phyloP scores from a whole-genome alignment of 2,888 invertebrate species.

The Catocala fraxini region DNA sequence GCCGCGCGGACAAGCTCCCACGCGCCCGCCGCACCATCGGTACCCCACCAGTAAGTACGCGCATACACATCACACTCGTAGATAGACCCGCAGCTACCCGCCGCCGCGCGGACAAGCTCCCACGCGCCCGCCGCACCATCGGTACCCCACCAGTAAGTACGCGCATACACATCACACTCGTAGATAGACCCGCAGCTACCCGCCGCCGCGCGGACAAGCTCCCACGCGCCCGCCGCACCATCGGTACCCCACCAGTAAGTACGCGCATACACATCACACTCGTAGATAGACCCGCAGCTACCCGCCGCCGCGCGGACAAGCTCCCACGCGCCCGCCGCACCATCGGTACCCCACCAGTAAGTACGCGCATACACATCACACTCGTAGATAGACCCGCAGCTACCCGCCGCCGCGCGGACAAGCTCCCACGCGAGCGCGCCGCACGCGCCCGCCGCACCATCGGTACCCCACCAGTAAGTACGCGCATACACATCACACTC shows the following conservation, averaged over 20 bases:
- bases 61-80: background rate
- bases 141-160: too few relatives aligned
- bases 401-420: slow-evolving; percentile 68
- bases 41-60: too few relatives aligned
- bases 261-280: background rate
- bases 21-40: background rate
- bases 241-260: slow-evolving; percentile 35
- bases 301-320: too few relatives aligned
- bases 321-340: background rate
- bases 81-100: too few relatives aligned
- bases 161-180: background rate
- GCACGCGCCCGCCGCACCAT: slow-evolving; percentile 43
- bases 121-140: background rate
- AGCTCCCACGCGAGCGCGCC: slow-evolving; percentile 51
- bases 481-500: background rate
- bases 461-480: slow-evolving; percentile 35
- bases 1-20: too few relatives aligned
- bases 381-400: slow-evolving; percentile 95
- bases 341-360: too few relatives aligned
- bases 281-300: background rate
- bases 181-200: slow-evolving; percentile 95
- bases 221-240: slow-evolving; percentile 48
- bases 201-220: slow-evolving; percentile 64
- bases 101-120: background rate
- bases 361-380: background rate